Base-by-base conservation (phyloP, 2,888 invertebrate species). In the Andrena praecox region DNA sequence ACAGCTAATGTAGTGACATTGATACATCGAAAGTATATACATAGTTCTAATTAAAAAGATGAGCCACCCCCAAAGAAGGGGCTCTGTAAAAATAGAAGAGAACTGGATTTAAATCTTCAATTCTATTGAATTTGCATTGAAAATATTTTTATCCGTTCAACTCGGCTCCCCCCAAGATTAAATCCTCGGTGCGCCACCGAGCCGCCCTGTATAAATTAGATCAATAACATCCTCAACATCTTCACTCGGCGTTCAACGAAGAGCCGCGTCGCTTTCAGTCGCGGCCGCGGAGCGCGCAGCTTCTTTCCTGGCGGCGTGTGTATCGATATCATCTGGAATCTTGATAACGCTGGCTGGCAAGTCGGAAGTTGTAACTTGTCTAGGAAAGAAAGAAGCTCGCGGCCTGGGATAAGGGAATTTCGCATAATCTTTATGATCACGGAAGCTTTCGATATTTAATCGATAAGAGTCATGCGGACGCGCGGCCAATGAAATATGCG, bases 311-410 rank as follows among this genome's bases (percentile, higher is more conserved):
- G 72, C 52, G 24, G 31, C 29, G 64, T 27, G 56, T 79, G 42
- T 24, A 84, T 79, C 80, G 80, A 80, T 80, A 80, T 80, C 80
- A 72, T 80, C 80, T 72, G 4, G 31, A 20, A 80, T 80, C 80
- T 80, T 80, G 80, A 80, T 80, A 80, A 67, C 42, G 60, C 60
- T n/a, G 66, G 60, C 33, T 33, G 48, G 56, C 80, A 42, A 67
- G 80, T 80, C 80, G 80, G 80, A 80, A 80, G 80, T 68, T 67
- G 76, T 62, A 63, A 68, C 62, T 67, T 80, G 60, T 69, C 72
- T 29, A 20, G n/a, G 62, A 67, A 71, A 62, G 80, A 66, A 60
- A 42, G 50, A 31, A 52, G 50, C 70, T 35, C 16, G n/a, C 42
- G 54, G 29, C 33, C 24, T 10, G 33, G 33, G 68, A 56, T 62